phyloP scores from a whole-genome alignment of 1,140 invertebrate genomes.

The Adoxophyes honmai region DNA sequence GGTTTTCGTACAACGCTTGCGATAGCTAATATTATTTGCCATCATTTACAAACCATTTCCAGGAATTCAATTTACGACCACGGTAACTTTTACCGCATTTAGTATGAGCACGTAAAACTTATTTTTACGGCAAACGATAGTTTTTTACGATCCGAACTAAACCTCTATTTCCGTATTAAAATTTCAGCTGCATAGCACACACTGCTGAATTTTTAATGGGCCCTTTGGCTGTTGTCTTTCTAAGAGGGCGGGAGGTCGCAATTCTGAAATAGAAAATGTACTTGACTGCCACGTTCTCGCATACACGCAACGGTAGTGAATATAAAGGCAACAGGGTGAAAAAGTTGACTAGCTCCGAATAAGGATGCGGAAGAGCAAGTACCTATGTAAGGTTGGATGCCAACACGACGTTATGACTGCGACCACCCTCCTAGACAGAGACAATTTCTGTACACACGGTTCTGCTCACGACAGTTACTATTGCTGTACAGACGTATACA shows the following conservation, averaged over 20 bases:
- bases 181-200: background rate
- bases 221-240: slow-evolving; percentile 5
- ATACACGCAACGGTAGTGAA: too few species aligned
- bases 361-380: background rate
- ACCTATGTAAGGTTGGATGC: slow-evolving; percentile 1
- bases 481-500: too few species aligned
- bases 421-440: slow-evolving; percentile 11
- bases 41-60: too few species aligned
- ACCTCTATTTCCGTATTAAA: slow-evolving; percentile 10
- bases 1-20: too few species aligned
- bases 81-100: background rate
- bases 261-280: background rate
- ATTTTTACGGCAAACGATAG: background rate
- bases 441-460: background rate
- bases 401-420: background rate
- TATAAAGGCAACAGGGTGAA: too few species aligned
- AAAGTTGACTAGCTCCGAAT: background rate
- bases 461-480: too few species aligned
- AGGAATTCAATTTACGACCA: too few species aligned
- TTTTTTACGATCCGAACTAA: slow-evolving; percentile 6
- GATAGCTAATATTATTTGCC: too few species aligned
- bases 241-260: background rate
- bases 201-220: slow-evolving; percentile 13
- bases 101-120: background rate
- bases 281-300: too few species aligned